phyloP scores from a whole-genome alignment of 2,113 vertebrate species.

The Psophia crepitans region DNA sequence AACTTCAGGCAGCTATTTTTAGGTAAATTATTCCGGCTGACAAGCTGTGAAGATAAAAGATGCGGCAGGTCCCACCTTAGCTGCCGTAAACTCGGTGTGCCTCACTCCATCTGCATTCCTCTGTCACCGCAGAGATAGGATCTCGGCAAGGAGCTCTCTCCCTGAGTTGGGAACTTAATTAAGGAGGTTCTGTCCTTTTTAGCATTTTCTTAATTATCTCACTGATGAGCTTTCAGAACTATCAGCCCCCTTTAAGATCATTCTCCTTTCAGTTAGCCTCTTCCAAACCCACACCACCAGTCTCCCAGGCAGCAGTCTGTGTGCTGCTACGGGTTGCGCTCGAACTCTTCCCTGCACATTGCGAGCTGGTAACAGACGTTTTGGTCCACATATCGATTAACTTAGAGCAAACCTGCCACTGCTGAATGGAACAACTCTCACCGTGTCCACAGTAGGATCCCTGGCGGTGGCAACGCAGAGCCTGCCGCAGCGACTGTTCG shows the following conservation, averaged over 20 bases:
- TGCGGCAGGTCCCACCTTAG: conserved; percentile 18
- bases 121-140: not conserved
- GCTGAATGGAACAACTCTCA: not conserved
- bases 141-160: not conserved
- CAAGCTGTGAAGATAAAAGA: conserved; percentile 39
- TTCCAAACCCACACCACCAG: not conserved
- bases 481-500: not conserved
- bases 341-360: not conserved
- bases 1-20: conserved; percentile 39
- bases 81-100: not conserved
- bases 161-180: not conserved
- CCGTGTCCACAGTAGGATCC: accelerated
- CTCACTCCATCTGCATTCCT: not conserved
- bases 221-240: not conserved
- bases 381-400: not conserved
- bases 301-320: not conserved
- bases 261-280: not conserved
- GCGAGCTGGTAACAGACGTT: not conserved
- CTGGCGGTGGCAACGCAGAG: too few species aligned
- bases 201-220: not conserved
- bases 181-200: not conserved
- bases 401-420: not conserved
- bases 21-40: conserved; percentile 32
- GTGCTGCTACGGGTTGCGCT: not conserved
- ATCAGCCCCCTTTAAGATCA: not conserved